Conservation (phyloP, 2,888 invertebrate genomes). For the Diplolepis rosae region DNA sequence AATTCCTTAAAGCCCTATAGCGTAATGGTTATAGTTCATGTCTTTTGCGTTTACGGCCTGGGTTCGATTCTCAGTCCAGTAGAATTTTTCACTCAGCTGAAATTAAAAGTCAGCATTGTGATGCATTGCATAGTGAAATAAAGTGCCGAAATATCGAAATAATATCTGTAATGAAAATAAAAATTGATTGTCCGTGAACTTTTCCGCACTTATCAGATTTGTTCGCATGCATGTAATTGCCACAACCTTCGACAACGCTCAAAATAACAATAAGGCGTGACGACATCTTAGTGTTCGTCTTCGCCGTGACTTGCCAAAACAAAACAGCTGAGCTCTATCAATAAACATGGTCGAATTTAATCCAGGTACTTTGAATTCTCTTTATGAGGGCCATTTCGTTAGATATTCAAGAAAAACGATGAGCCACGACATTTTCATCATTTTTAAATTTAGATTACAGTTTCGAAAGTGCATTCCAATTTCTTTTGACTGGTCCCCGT, state of each 20-base stretch:
- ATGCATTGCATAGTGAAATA: too few relatives aligned
- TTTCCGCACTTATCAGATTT: constrained; percentile 24
- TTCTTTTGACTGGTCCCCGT: too few relatives aligned
- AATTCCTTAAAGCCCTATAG: too few relatives aligned
- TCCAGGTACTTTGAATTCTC: constrained; percentile 31
- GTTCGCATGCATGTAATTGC: constrained; percentile 6
- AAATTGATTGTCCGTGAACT: background rate
- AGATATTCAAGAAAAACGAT: background rate
- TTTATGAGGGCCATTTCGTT: constrained; percentile 13
- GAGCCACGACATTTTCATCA: background rate
- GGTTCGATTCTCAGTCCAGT: too few relatives aligned
- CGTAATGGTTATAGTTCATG: too few relatives aligned
- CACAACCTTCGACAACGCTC: constrained; percentile 64
- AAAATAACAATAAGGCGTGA: constrained; percentile 67
- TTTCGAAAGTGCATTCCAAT: background rate
- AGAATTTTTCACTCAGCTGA: too few relatives aligned
- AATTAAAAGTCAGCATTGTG: too few relatives aligned
- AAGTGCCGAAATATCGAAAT: too few relatives aligned
- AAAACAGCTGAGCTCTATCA: constrained; percentile 69
- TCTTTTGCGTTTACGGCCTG: too few relatives aligned
- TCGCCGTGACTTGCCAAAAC: constrained; percentile 59
- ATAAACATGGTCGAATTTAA: constrained; percentile 60
- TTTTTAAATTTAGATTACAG: background rate
- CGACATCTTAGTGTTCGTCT: constrained; percentile 51
- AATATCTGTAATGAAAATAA: background rate